Conservation (phyloP, 64 coral and sea anemone species). For the Cladopsammia gracilis region DNA sequence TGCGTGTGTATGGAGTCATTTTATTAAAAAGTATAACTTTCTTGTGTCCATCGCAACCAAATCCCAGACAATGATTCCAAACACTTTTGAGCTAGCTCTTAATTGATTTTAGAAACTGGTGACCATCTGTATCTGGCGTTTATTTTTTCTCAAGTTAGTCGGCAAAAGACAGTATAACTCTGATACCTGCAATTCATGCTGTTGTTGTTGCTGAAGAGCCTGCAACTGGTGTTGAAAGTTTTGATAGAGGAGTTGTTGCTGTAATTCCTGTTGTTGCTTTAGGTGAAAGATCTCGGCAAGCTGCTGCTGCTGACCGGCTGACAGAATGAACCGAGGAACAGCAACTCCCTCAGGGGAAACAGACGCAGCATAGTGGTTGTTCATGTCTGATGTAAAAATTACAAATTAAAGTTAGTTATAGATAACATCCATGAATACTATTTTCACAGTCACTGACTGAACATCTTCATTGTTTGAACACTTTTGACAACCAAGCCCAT, state of each 20-base stretch:
- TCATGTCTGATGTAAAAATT: constrained; percentile 20
- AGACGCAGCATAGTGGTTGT: constrained; percentile 33
- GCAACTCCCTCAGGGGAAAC: constrained; percentile 45
- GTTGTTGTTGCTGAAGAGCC: constrained; percentile 41
- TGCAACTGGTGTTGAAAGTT: constrained; percentile 63
- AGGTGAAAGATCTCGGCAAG: constrained; percentile 52
- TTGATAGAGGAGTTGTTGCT: constrained; percentile 60
- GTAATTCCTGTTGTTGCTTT: constrained; percentile 63
- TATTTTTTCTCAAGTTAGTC: too few relatives aligned
- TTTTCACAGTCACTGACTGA: too few relatives aligned
- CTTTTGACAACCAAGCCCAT: too few relatives aligned
- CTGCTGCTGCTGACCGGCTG: constrained; percentile 58
- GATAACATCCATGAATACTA: too few relatives aligned
- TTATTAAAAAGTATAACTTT: too few relatives aligned
- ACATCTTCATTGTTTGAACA: too few relatives aligned
- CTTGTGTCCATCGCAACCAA: too few relatives aligned
- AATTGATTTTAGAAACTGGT: too few relatives aligned
- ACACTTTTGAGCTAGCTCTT: too few relatives aligned
- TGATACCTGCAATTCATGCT: constrained; percentile 50
- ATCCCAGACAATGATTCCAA: too few relatives aligned
- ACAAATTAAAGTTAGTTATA: background rate
- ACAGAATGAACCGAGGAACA: constrained; percentile 50
- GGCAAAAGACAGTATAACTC: background rate
- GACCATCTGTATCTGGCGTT: too few relatives aligned
- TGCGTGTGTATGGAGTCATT: too few relatives aligned